These are phyloP conservation scores for Diachasmimorpha longicaudata DNA, from an alignment of 1,140 invertebrate species.

Conservation along the genomic window DNA sequence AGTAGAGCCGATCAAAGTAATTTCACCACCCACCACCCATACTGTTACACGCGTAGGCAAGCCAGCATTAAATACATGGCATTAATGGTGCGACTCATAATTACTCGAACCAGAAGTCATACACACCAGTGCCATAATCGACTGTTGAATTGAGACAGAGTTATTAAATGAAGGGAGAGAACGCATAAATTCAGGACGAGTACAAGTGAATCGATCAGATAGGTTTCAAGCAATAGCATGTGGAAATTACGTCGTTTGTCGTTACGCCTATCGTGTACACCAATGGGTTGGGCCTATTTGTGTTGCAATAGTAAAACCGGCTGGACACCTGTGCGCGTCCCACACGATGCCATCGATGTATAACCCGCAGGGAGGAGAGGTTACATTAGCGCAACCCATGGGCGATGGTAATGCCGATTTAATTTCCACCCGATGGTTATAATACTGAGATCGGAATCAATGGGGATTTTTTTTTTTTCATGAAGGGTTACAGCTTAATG, in stretches of 20 bases:
- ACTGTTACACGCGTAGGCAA: background rate
- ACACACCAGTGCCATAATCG: background rate
- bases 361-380: background rate
- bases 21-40: background rate
- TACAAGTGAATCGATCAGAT: slow-evolving; percentile 1
- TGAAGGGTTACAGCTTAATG: slow-evolving; percentile 48
- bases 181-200: background rate
- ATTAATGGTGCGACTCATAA: background rate
- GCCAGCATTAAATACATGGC: background rate
- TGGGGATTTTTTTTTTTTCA: background rate
- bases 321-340: slow-evolving; percentile 52
- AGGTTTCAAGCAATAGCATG: background rate
- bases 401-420: slow-evolving; percentile 51
- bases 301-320: slow-evolving; percentile 37
- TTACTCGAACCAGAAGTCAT: background rate
- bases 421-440: slow-evolving; percentile 41
- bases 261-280: slow-evolving; percentile 23
- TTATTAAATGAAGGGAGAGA: background rate
- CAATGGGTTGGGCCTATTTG: background rate
- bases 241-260: slow-evolving; percentile 10
- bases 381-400: slow-evolving; percentile 27
- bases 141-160: background rate
- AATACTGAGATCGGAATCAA: slow-evolving; percentile 48
- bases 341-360: slow-evolving; percentile 39
- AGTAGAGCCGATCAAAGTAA: background rate